phyloP scores from a whole-genome alignment of 2,113 vertebrate genomes.

The Rana temporaria region DNA sequence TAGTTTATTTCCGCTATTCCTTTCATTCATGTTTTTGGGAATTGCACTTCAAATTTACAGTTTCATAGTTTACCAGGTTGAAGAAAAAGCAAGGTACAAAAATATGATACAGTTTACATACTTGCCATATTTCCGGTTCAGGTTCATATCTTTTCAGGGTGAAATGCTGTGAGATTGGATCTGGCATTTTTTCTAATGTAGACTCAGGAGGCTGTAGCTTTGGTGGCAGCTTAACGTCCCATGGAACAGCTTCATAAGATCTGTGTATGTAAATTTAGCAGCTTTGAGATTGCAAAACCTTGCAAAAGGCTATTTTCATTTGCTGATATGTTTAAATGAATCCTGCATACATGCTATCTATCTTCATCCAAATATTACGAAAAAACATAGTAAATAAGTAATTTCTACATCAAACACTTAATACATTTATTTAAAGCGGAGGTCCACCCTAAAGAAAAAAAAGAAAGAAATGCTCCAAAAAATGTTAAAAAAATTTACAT shows the following conservation, averaged over 20 bases:
- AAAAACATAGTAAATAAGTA: neutral
- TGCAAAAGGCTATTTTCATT: too few relatives aligned
- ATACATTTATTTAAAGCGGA: neutral
- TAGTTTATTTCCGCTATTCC: too few relatives aligned
- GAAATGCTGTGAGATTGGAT: neutral
- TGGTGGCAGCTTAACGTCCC: conserved; percentile 4
- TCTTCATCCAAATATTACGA: neutral
- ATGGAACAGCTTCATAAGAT: conserved; percentile 6
- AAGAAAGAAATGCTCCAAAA: too few relatives aligned
- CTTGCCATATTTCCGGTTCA: conserved; percentile 16
- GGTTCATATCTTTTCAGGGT: neutral
- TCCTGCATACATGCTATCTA: neutral
- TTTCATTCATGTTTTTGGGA: too few relatives aligned
- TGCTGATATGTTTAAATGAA: neutral
- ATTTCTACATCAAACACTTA: neutral
- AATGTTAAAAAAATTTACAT: too few relatives aligned
- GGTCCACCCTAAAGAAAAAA: too few relatives aligned
- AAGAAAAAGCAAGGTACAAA: too few relatives aligned
- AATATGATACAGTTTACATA: neutral
- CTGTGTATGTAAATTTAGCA: neutral
- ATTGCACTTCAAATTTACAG: too few relatives aligned
- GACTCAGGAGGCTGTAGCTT: conserved; percentile 4
- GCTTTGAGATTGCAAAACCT: too few relatives aligned
- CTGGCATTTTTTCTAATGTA: conserved; percentile 1
- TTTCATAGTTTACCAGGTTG: too few relatives aligned